A percentile compares a stretch with the other conserved stretches of the same genome.
Conservation (phyloP, 2,888 invertebrate species). For the Melanotus villosus region DNA sequence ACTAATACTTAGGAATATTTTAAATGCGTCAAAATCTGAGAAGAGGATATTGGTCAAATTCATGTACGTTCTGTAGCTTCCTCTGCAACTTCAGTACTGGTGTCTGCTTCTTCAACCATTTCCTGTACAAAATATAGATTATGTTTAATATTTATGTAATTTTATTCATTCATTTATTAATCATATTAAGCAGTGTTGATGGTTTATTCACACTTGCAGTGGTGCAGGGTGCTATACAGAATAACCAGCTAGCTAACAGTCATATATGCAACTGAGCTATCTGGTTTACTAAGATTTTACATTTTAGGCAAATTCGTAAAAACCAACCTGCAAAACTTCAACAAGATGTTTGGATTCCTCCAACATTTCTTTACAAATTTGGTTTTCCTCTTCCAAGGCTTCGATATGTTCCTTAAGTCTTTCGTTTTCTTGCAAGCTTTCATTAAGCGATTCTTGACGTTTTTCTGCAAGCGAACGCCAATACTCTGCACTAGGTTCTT, state of each 20-base stretch:
- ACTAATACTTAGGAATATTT: too few species aligned
- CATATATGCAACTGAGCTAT: too few species aligned
- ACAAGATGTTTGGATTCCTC: conserved; percentile 82
- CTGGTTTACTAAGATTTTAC: too few species aligned
- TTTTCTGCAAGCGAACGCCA: conserved; percentile 85
- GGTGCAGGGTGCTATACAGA: too few species aligned
- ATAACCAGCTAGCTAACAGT: too few species aligned
- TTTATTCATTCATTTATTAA: too few species aligned
- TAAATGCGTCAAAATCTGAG: too few species aligned
- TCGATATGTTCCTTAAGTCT: conserved; percentile 70
- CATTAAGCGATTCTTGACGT: conserved; percentile 79
- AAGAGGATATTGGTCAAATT: too few species aligned
- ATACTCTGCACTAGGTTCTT: conserved; percentile 79
- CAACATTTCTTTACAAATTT: conserved; percentile 79
- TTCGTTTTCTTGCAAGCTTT: conserved; percentile 81
- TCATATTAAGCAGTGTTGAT: too few species aligned
- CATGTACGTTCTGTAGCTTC: conserved; percentile 44
- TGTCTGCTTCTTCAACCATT: conserved; percentile 74
- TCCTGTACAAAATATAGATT: conserved; percentile 68
- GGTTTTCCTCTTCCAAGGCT: conserved; percentile 73
- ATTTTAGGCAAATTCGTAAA: too few species aligned
- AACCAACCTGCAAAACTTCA: conserved; percentile 79
- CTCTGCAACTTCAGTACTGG: conserved; percentile 60
- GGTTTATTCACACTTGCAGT: too few species aligned
- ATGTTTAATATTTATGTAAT: background rate